Evolutionary conservation across 1,140 invertebrate genomes (phyloP).

Genomic region (Calycopis cecrops): DNA sequence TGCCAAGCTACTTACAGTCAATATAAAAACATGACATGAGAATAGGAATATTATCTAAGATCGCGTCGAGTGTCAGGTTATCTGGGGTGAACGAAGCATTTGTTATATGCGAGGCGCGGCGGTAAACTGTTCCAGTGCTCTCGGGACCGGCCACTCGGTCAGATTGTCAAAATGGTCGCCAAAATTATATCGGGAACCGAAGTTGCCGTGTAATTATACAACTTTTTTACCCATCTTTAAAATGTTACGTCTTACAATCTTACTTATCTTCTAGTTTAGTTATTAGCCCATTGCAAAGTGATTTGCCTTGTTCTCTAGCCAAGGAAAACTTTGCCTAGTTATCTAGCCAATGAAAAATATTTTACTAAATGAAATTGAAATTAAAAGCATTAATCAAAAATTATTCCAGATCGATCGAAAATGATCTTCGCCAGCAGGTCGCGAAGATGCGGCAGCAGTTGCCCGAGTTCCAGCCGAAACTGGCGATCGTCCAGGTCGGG

Average conservation of each 20-base stretch:
- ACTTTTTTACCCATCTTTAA: not conserved
- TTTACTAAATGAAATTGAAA: too few relatives aligned
- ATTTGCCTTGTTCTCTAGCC: too few relatives aligned
- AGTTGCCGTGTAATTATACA: conserved; percentile 76
- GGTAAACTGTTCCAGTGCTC: conserved; percentile 1
- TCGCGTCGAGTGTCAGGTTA: conserved; percentile 22
- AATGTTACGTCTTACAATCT: not conserved
- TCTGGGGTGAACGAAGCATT: conserved; percentile 27
- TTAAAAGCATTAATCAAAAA: too few relatives aligned
- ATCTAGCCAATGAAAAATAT: too few relatives aligned
- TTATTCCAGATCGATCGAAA: conserved; percentile 83
- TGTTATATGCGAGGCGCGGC: not conserved
- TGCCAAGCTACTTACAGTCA: too few relatives aligned
- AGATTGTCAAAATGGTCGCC: conserved; percentile 44
- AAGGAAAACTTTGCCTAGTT: too few relatives aligned
- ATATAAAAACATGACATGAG: too few relatives aligned
- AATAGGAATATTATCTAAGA: too few relatives aligned
- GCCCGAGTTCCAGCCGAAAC: conserved; percentile 82
- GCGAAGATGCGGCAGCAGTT: conserved; percentile 75
- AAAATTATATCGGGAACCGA: conserved; percentile 77
- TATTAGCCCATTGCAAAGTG: too few relatives aligned
- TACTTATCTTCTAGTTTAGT: too few relatives aligned
- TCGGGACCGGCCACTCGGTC: conserved; percentile 14
- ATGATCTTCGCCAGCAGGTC: conserved; percentile 82
- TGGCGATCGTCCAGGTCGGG: conserved; percentile 94